A percentile compares a stretch with the other conserved stretches of the same genome.
These are phyloP conservation scores for Prionace glauca DNA, from an alignment of 2,797 vertebrate genomes.

Conservation along the genomic window DNA sequence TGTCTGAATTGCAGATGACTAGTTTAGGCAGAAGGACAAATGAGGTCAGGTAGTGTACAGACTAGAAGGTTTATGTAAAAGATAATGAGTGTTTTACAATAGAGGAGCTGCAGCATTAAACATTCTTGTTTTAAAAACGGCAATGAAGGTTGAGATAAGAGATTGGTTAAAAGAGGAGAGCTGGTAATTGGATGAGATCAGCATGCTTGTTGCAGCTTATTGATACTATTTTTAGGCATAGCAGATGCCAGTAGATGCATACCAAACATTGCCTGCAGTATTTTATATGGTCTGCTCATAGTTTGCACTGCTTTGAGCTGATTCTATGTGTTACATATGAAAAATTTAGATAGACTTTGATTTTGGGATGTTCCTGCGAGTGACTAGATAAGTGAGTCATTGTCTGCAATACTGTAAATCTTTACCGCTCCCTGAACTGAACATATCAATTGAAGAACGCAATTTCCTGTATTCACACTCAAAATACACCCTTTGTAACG, in stretches of 20 bases:
- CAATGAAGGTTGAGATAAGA: constrained; percentile 35
- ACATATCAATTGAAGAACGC: neutral
- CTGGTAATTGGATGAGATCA: constrained; percentile 57
- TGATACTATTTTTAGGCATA: constrained; percentile 76
- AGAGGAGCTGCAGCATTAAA: constrained; percentile 1
- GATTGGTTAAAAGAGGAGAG: constrained; percentile 46
- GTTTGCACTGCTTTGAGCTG: neutral
- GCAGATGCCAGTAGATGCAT: constrained; percentile 62
- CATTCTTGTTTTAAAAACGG: neutral
- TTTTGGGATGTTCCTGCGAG: neutral
- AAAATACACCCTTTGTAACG: neutral
- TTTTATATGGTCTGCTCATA: constrained; percentile 44
- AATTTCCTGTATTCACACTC: neutral
- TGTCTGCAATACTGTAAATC: neutral
- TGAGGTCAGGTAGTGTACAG: constrained; percentile 26
- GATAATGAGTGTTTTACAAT: neutral
- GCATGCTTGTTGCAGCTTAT: constrained; percentile 53
- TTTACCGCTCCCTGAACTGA: neutral
- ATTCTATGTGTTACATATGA: neutral
- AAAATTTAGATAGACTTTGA: neutral
- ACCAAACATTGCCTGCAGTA: constrained; percentile 73
- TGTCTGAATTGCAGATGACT: neutral
- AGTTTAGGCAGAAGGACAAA: neutral
- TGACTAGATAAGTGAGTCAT: neutral
- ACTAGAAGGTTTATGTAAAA: neutral